Percentiles rank a stretch among this genome's conserved stretches.
phyloP scores from a whole-genome alignment of 2,797 vertebrate species.

The Amblyopsis hoosieri region DNA sequence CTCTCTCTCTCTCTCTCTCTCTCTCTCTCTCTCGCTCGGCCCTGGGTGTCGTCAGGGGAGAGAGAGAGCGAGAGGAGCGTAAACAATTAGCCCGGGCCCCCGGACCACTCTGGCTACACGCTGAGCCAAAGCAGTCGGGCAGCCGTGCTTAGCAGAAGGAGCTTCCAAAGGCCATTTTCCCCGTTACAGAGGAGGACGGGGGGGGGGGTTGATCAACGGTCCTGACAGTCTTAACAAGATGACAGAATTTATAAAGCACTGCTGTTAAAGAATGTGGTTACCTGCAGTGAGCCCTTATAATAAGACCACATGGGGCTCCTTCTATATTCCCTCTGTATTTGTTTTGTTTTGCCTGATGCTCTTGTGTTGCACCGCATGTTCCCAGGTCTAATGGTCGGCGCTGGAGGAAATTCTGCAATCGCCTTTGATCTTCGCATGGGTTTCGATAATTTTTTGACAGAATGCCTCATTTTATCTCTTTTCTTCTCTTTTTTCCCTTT shows the following conservation, averaged over 20 bases:
- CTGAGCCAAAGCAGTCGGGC: conserved; percentile 71
- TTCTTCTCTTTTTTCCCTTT: conserved; percentile 51
- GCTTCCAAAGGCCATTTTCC: conserved; percentile 69
- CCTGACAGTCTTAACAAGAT: conserved; percentile 87
- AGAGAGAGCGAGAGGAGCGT: conserved; percentile 69
- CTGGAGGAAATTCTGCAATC: conserved; percentile 74
- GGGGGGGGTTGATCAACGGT: conserved; percentile 84
- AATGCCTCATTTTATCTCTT: conserved; percentile 65
- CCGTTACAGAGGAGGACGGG: conserved; percentile 72
- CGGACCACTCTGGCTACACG: conserved; percentile 72
- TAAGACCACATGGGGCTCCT: conserved; percentile 89
- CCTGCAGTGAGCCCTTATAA: conserved; percentile 88
- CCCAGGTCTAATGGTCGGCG: conserved; percentile 68
- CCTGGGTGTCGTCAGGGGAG: conserved; percentile 59
- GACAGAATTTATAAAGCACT: conserved; percentile 89
- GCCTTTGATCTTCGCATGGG: conserved; percentile 69
- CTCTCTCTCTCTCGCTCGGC: conserved; percentile 24
- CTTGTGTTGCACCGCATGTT: conserved; percentile 80
- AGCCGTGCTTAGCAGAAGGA: conserved; percentile 67
- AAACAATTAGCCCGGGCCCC: conserved; percentile 75
- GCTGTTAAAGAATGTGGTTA: conserved; percentile 81
- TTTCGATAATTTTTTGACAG: conserved; percentile 77
- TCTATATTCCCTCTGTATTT: conserved; percentile 80
- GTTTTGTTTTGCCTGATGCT: conserved; percentile 79
- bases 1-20: conserved; percentile 52